These are phyloP conservation scores for Diorhabda sublineata DNA, from an alignment of 1,140 invertebrate genomes.

Conservation along the genomic window DNA sequence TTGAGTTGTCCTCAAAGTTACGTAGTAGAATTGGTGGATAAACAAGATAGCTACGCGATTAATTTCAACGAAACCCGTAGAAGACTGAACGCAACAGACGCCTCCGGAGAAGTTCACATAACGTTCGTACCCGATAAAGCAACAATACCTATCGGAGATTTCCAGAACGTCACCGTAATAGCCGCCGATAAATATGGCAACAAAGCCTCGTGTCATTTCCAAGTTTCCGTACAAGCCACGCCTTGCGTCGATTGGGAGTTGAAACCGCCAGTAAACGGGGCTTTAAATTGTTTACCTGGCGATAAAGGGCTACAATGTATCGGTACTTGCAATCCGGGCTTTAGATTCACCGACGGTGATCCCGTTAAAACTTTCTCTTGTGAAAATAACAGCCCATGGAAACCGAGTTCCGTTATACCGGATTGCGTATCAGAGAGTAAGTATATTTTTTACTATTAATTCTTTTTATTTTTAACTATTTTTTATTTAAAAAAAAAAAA, in stretches of 20 bases:
- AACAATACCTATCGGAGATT: conserved; percentile 82
- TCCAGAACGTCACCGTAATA: conserved; percentile 91
- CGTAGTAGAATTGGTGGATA: conserved; percentile 85
- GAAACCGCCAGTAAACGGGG: conserved; percentile 80
- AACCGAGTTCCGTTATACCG: conserved; percentile 79
- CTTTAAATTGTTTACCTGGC: conserved; percentile 77
- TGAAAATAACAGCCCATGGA: conserved; percentile 73
- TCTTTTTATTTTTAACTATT: conserved; percentile 13
- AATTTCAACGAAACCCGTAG: conserved; percentile 89
- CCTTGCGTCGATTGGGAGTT: conserved; percentile 93
- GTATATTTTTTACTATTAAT: conserved; percentile 27
- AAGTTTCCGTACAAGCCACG: conserved; percentile 88
- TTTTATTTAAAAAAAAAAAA: conserved; percentile 20
- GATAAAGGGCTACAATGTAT: conserved; percentile 83
- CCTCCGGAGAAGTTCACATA: conserved; percentile 81
- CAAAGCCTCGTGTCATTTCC: conserved; percentile 87
- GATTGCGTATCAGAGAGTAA: conserved; percentile 89
- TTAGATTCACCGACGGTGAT: conserved; percentile 86
- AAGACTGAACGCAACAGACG: conserved; percentile 82
- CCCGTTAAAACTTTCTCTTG: conserved; percentile 82
- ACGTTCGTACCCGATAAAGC: conserved; percentile 82
- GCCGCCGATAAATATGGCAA: conserved; percentile 88
- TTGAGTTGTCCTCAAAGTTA: conserved; percentile 94
- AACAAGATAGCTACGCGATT: conserved; percentile 83
- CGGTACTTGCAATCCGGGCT: conserved; percentile 88